Evolutionary conservation across 2,888 invertebrate species (phyloP).

Genomic region (Megastigmus dorsalis): DNA sequence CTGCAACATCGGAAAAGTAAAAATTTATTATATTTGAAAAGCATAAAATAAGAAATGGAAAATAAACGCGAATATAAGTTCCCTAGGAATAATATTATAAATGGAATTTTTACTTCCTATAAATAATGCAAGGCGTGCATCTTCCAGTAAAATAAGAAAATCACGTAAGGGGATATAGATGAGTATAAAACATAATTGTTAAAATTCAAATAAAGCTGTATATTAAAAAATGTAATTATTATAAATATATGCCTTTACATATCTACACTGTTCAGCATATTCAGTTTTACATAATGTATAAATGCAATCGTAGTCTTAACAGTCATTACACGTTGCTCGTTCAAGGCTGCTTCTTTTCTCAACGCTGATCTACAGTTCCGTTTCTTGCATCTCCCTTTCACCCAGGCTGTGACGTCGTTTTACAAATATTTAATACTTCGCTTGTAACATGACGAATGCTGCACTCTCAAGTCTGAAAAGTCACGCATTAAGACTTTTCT

Average conservation of each 20-base stretch:
- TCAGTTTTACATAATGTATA: slow-evolving; percentile 28
- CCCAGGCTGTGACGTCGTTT: neutral
- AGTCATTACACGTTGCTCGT: slow-evolving; percentile 10
- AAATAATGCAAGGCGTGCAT: too few species aligned
- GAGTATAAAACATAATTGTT: too few species aligned
- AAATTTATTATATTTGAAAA: too few species aligned
- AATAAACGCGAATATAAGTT: too few species aligned
- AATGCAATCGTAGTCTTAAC: slow-evolving; percentile 40
- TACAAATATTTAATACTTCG: slow-evolving; percentile 15
- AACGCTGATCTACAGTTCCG: neutral
- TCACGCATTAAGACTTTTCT: slow-evolving; percentile 79
- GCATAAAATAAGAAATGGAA: too few species aligned
- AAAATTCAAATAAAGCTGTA: too few species aligned
- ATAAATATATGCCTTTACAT: slow-evolving; percentile 38
- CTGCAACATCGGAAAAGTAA: too few species aligned
- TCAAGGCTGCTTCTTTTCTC: slow-evolving; percentile 1
- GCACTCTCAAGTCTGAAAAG: neutral
- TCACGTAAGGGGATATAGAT: too few species aligned
- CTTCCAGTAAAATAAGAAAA: too few species aligned
- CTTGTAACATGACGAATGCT: neutral
- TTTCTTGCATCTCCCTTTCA: slow-evolving; percentile 9
- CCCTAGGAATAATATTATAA: too few species aligned
- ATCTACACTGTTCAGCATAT: slow-evolving; percentile 26
- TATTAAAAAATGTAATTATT: slow-evolving; percentile 30
- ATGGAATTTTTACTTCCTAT: too few species aligned